Conservation (phyloP, 2,888 invertebrate species). For the Brachyptera risi region DNA sequence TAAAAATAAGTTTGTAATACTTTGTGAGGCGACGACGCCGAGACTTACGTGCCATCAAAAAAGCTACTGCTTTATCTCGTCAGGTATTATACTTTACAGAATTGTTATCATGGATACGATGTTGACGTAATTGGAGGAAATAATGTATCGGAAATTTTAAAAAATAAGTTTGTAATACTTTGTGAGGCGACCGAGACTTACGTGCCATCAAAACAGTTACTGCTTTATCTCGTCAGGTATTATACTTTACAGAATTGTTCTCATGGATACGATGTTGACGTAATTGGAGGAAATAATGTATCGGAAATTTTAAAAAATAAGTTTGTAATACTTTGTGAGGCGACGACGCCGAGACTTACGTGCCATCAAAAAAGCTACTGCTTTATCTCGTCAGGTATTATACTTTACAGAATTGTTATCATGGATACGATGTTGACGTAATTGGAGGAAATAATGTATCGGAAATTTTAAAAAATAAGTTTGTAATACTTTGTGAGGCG, state of each 20-base stretch:
- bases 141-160: too few relatives aligned
- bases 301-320: too few relatives aligned
- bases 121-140: too few relatives aligned
- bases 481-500: constrained; percentile 52
- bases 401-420: too few relatives aligned
- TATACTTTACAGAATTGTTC: too few relatives aligned
- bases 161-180: constrained; percentile 54
- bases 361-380: constrained; percentile 58
- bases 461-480: too few relatives aligned
- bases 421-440: too few relatives aligned
- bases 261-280: too few relatives aligned
- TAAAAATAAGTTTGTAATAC: constrained; percentile 54
- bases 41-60: constrained; percentile 56
- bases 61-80: constrained; percentile 60
- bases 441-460: too few relatives aligned
- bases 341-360: constrained; percentile 47
- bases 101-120: too few relatives aligned
- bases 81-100: too few relatives aligned
- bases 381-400: constrained; percentile 61
- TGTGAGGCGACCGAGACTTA: constrained; percentile 49
- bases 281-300: too few relatives aligned
- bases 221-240: constrained; percentile 63
- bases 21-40: constrained; percentile 47
- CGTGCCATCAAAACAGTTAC: constrained; percentile 57
- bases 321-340: constrained; percentile 54